These are phyloP conservation scores for Bubo scandiacus DNA, from an alignment of 2,113 vertebrate genomes.

Conservation along the genomic window DNA sequence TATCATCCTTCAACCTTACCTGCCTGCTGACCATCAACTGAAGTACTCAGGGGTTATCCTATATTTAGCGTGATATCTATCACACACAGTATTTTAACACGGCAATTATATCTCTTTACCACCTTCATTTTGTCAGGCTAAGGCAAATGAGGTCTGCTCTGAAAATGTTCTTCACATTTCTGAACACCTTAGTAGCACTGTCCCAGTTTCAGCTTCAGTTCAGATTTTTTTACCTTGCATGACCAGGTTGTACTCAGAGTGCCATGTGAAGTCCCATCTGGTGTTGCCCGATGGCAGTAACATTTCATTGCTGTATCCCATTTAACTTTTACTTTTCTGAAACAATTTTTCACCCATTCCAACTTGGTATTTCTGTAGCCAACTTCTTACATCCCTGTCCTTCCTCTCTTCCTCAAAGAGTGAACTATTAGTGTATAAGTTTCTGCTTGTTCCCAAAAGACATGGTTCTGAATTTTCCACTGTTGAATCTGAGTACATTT, in stretches of 20 bases:
- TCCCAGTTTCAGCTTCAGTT: neutral
- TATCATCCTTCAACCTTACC: neutral
- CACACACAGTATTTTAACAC: neutral
- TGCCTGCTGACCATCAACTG: neutral
- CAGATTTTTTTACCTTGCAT: neutral
- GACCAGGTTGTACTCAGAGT: neutral
- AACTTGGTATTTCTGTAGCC: neutral
- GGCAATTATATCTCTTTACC: neutral
- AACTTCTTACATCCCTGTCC: neutral
- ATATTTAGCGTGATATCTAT: neutral
- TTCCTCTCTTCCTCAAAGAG: neutral
- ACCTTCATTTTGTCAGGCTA: neutral
- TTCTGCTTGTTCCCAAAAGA: neutral
- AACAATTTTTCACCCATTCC: rapidly evolving
- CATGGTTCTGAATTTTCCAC: neutral
- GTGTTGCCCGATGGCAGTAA: neutral
- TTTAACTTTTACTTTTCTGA: neutral
- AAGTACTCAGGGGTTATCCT: neutral
- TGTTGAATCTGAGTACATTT: neutral
- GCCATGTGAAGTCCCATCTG: neutral
- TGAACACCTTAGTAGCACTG: neutral
- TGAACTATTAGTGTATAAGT: neutral
- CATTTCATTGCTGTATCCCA: neutral
- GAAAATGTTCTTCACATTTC: neutral
- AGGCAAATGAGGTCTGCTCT: neutral